Conservation (phyloP, 2,113 vertebrate species). For the Catharus fuscescens region DNA sequence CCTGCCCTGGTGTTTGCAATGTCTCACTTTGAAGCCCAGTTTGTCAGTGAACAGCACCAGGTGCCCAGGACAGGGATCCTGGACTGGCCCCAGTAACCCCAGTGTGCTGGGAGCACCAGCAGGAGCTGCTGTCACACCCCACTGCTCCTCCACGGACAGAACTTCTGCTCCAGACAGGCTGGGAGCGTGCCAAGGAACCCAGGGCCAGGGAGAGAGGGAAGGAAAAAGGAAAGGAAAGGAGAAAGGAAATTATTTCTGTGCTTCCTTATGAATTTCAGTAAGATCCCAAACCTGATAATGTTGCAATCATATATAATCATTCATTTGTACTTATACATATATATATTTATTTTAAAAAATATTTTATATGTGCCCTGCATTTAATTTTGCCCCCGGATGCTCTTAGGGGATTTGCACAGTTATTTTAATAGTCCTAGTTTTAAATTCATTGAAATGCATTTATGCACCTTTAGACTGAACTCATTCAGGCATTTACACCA, state of each 20-base stretch:
- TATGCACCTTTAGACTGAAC: constrained; percentile 33
- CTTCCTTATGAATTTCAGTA: background rate
- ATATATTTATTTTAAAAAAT: background rate
- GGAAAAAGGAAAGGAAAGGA: background rate
- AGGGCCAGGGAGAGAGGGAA: no score
- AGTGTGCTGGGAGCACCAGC: rapidly evolving
- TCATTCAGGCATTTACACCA: constrained; percentile 45
- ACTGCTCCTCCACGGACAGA: rapidly evolving
- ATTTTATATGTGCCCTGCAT: background rate
- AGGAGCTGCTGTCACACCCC: rapidly evolving
- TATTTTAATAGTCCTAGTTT: constrained; percentile 38
- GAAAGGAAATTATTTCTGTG: background rate
- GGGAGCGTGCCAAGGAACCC: background rate
- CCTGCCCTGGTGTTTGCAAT: rapidly evolving
- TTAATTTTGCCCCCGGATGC: background rate
- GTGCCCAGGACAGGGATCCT: background rate
- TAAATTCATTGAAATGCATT: constrained; percentile 48
- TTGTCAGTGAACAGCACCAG: background rate
- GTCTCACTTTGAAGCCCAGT: background rate
- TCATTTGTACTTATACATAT: no score
- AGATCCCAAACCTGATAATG: background rate
- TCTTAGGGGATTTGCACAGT: background rate
- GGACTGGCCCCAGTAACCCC: background rate
- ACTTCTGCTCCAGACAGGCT: background rate
- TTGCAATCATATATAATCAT: background rate